Evolutionary conservation across 2,113 vertebrate species (phyloP).

Genomic region (Erinaceus europaeus): DNA sequence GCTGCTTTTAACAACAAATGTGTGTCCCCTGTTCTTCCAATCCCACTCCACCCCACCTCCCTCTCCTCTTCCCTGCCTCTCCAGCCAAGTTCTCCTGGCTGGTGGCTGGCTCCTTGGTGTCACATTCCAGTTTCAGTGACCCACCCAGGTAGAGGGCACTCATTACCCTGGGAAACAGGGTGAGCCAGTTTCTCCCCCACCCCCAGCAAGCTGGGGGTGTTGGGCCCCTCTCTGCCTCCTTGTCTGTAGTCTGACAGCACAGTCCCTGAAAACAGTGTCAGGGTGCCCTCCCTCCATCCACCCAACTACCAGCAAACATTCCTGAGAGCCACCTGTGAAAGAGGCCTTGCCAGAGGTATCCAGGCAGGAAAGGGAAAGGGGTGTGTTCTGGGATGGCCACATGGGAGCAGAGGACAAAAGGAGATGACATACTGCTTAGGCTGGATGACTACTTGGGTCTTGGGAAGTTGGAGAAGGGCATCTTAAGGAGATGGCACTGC

Average conservation of each 20-base stretch:
- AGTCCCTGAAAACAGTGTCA: neutral
- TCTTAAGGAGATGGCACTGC: conserved; percentile 19
- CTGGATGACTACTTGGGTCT: conserved; percentile 37
- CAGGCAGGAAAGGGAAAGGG: neutral
- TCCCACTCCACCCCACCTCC: neutral
- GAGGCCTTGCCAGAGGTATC: neutral
- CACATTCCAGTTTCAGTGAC: conserved; percentile 65
- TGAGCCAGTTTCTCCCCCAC: conserved; percentile 58
- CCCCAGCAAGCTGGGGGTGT: neutral
- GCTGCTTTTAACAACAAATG: neutral
- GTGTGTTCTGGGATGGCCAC: neutral
- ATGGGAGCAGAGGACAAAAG: conserved; percentile 45
- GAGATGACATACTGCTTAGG: conserved; percentile 43
- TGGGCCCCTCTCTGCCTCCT: neutral
- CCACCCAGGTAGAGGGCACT: conserved; percentile 45
- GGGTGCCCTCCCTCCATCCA: neutral
- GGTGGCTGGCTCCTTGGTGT: conserved; percentile 25
- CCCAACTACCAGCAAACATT: neutral
- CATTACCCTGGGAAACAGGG: conserved; percentile 56
- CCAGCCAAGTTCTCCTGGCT: too few species aligned
- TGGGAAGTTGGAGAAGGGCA: conserved; percentile 30
- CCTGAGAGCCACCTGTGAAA: too few species aligned
- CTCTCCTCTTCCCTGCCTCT: neutral
- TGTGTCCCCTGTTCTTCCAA: conserved; percentile 10
- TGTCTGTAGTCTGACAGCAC: neutral